These are phyloP conservation scores for Agrotis puta DNA, from an alignment of 2,888 invertebrate genomes.

Conservation along the genomic window DNA sequence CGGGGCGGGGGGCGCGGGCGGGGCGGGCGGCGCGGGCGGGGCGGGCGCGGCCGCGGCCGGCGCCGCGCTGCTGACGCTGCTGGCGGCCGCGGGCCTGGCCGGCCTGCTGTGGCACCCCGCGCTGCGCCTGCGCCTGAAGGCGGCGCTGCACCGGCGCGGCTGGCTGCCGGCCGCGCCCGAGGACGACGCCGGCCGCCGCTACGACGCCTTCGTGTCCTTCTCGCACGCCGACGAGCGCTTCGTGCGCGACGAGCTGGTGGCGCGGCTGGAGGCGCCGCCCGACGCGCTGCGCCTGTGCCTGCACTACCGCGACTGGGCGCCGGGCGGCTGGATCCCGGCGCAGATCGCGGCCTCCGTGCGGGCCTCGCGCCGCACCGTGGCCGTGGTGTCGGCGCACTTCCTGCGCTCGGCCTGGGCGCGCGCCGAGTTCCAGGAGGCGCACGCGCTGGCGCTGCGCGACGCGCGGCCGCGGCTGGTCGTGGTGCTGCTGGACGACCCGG, in stretches of 20 bases:
- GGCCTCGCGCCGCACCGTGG: slow-evolving; percentile 60
- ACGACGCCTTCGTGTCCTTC: slow-evolving; percentile 96
- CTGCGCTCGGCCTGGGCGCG: slow-evolving; percentile 91
- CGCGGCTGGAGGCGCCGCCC: slow-evolving; percentile 91
- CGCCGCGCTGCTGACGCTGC: slow-evolving; percentile 7
- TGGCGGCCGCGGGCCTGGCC: slow-evolving; percentile 48
- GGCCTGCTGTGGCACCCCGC: slow-evolving; percentile 48
- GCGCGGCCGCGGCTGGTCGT: slow-evolving; percentile 94
- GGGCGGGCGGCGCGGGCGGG: background rate
- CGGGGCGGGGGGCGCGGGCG: background rate
- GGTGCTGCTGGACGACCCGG: slow-evolving; percentile 90
- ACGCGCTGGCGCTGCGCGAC: slow-evolving; percentile 69
- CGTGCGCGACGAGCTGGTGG: slow-evolving; percentile 92
- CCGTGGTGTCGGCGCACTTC: slow-evolving; percentile 66
- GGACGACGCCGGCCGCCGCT: slow-evolving; percentile 74
- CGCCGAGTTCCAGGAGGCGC: slow-evolving; percentile 93
- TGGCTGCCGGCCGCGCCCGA: slow-evolving; percentile 61
- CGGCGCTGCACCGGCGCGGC: slow-evolving; percentile 56
- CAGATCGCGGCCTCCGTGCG: slow-evolving; percentile 63
- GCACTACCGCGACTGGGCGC: slow-evolving; percentile 66
- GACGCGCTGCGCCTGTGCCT: slow-evolving; percentile 68
- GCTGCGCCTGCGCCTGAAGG: slow-evolving; percentile 59
- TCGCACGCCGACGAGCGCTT: slow-evolving; percentile 95
- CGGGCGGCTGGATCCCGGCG: slow-evolving; percentile 65
- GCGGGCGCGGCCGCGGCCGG: background rate